Base-by-base conservation (phyloP, 2,888 invertebrate genomes). In the Aphelenchoides bicaudatus region DNA sequence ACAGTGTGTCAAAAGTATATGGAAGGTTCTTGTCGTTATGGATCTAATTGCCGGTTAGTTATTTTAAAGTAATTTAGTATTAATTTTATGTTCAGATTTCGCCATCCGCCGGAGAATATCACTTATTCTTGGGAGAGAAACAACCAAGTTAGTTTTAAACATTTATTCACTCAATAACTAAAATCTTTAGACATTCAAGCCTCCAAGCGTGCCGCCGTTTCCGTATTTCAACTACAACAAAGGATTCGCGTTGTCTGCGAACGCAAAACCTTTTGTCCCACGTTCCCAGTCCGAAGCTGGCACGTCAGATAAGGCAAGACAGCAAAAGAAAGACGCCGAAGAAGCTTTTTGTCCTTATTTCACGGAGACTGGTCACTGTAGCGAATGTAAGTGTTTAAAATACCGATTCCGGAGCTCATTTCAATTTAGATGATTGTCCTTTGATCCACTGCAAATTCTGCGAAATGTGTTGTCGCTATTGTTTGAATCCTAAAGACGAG, bases 381-480 rank as follows among this genome's bases (percentile, higher is more conserved):
- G 23, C 50, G 53, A n/a, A n/a, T n/a, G 60, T 54, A 52, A 39
- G 51, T 39, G 8, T n/a, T 16, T 59, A 3, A 10, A 2, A 29
- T 56, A 28, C 56, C 28, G 23, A 23, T 38, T 51, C 1, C 10
- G 23, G 3, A 53, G 27, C 19, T 6, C 8, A 48, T 19, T 58
- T 13, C 21, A 23, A 43, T 48, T 58, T 2, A 34, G 54, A 58
- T 8, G 50, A 52, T 10, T 73, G 70, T 46, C 48, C 48, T 6
- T 71, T 74, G 34, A 57, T 65, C 16, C 74, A 74, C 49, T 73
- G 73, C 13, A 50, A 61, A 10, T 1, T 16, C 28, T 90, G 90
- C 80, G 89, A 90, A 72, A 82, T 88, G 78, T 90, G 90, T 79
- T 85, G 86, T 59, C 80, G 83, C 61, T 84, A 85, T 51, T 85